A percentile compares a stretch with the other conserved stretches of the same genome.
Conservation (phyloP, 2,888 invertebrate species). For the Aleiodes alternator region DNA sequence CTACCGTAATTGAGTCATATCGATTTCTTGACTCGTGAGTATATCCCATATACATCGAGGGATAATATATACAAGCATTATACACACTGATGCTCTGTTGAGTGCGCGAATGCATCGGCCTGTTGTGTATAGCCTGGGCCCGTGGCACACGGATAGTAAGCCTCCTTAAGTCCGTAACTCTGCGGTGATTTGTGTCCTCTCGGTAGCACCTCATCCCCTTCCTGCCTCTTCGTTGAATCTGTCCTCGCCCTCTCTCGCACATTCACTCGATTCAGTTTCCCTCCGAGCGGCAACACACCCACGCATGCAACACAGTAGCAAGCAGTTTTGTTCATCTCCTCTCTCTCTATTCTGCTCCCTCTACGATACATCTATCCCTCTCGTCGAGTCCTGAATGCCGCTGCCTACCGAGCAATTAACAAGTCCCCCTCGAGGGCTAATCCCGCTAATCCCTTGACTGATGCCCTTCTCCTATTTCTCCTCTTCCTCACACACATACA, state of each 20-base stretch:
- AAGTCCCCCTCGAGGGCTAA: constrained; percentile 74
- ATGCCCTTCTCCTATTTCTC: constrained; percentile 65
- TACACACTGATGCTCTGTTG: constrained; percentile 33
- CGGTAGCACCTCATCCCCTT: constrained; percentile 38
- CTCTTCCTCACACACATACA: constrained; percentile 43
- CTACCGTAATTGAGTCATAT: constrained; percentile 20
- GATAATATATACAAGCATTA: constrained; percentile 34
- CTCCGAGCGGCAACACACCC: constrained; percentile 28
- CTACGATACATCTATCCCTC: constrained; percentile 36
- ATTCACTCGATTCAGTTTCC: constrained; percentile 23
- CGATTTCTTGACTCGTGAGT: constrained; percentile 14
- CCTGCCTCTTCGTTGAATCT: constrained; percentile 36
- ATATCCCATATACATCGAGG: constrained; percentile 3
- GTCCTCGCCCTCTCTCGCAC: constrained; percentile 12
- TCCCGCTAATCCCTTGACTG: constrained; percentile 75
- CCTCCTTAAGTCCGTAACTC: constrained; percentile 75
- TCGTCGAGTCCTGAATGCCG: constrained; percentile 45
- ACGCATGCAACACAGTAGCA: constrained; percentile 40
- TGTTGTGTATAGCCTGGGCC: constrained; percentile 28
- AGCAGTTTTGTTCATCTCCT: neutral
- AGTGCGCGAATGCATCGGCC: constrained; percentile 41
- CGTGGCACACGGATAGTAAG: constrained; percentile 62
- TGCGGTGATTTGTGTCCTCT: constrained; percentile 72
- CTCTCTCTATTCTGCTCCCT: neutral
- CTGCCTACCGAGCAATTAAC: constrained; percentile 73